Conservation (phyloP, 2,888 invertebrate species). For the Eristalinus aeneus region DNA sequence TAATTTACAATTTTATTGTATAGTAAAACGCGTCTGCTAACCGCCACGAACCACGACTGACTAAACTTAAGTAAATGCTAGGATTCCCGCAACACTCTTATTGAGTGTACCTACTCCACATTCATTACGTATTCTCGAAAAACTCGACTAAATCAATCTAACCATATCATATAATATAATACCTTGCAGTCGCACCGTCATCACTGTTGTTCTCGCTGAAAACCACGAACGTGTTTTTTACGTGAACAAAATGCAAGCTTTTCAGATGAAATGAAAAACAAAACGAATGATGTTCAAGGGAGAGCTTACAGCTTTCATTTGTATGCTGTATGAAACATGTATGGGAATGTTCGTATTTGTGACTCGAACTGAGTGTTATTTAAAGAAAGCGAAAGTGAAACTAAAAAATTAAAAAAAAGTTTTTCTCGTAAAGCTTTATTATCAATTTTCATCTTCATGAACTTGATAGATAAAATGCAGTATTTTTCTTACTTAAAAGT, state of each 20-base stretch:
- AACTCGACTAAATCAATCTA: constrained; percentile 67
- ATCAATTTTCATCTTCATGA: background rate
- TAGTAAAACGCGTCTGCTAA: constrained; percentile 80
- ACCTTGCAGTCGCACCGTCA: constrained; percentile 70
- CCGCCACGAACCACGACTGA: constrained; percentile 81
- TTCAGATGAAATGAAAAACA: constrained; percentile 54
- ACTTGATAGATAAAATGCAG: background rate
- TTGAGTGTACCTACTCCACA: constrained; percentile 66
- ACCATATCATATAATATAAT: constrained; percentile 68
- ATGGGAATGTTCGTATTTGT: constrained; percentile 4
- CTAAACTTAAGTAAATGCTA: constrained; percentile 80
- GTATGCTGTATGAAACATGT: constrained; percentile 24
- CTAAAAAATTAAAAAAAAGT: constrained; percentile 71
- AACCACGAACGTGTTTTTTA: constrained; percentile 53
- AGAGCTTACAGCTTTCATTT: constrained; percentile 22
- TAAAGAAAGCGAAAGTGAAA: constrained; percentile 79
- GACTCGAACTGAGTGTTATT: constrained; percentile 7
- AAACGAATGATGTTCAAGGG: constrained; percentile 24
- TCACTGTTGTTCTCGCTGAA: constrained; percentile 66
- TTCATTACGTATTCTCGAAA: constrained; percentile 71
- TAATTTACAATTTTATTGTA: constrained; percentile 18
- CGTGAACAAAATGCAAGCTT: constrained; percentile 52
- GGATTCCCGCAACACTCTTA: constrained; percentile 76
- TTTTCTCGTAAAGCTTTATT: constrained; percentile 59
- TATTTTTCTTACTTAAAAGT: background rate